A percentile compares a stretch with the other conserved stretches of the same genome.
Conservation (phyloP, 2,888 invertebrate genomes). For the Ormyrus labotus region DNA sequence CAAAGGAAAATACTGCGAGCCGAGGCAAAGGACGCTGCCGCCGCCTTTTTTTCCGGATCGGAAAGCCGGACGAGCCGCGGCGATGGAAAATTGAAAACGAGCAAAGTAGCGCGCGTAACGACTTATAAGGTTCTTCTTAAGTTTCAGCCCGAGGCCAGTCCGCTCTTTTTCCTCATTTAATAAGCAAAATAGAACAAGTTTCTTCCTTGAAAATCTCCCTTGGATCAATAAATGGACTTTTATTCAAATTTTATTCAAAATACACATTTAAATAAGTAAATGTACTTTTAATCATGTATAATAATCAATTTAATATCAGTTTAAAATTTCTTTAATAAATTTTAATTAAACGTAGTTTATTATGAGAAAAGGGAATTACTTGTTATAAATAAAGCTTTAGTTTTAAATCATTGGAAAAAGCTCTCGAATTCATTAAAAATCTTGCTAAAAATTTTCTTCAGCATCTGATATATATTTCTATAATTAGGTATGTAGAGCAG, state of each 20-base stretch:
- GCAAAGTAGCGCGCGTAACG: not conserved
- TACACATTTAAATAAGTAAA: no score
- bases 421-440: no score
- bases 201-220: not conserved
- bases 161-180: not conserved
- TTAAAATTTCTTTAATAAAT: no score
- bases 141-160: not conserved
- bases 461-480: not conserved
- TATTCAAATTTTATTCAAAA: no score
- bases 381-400: no score
- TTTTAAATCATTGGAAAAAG: no score
- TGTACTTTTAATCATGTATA: no score
- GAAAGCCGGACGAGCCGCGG: not conserved
- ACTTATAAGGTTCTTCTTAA: constrained; percentile 6
- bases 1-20: constrained; percentile 65
- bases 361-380: no score
- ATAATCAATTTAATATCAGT: no score
- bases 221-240: no score
- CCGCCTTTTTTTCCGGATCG: constrained; percentile 19
- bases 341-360: no score
- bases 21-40: not conserved
- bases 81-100: constrained; percentile 21
- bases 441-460: not conserved
- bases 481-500: constrained; percentile 35
- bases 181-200: not conserved